Base-by-base conservation (phyloP, 2,888 invertebrate species). In the Pristionchus exspectatus region DNA sequence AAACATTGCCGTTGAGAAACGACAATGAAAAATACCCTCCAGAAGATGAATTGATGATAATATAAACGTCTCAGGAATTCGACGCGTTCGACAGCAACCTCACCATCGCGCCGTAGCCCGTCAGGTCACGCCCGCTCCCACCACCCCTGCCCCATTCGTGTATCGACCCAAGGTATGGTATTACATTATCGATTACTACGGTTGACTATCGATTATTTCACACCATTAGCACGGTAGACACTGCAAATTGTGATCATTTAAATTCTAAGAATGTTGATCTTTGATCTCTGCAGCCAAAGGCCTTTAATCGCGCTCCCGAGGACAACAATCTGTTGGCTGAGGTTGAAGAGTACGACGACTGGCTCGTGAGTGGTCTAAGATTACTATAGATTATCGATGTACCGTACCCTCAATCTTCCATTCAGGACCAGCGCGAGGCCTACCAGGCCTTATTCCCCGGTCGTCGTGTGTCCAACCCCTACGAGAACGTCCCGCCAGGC, bases 271-370 rank as follows among this genome's bases (percentile, higher is more conserved):
- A n/a, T 9, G 16, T 16, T 66, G 44, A 66, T 66, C 63, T 66
- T 66, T 66, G 27, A 50, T 54, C 56, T 74, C 38, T 88, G 7
- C 74, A 89, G 89, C 83, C 89, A 14, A 83, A 63, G 24, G 83
- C 89, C 7, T 27, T 89, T 18, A 63, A 83, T 56, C 89, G 89
- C 21, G 63, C 81, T 18, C 38, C 66, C 24, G 83, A 89, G 16
- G 69, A 81, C 44, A 89, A 89, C 89, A 89, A 89, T 18, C 63
- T 89, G 10, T 83, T 89, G 18, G 38, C 89, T 1, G 89, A 89
- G 50, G 83, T 89, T 7, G 89, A 89, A 50, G 89, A 89, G 66
- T 89, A 89, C 83, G 89, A 89, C n/a, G 89, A 89, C 38, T 89
- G 89, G 89, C 89, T 89, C 63, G 89, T 89, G 54, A 89, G 89